Evolutionary conservation across 2,888 invertebrate genomes (phyloP), one percentile per base, ranked within the genome.

Genomic region (Himalopsyche kuldschensis): DNA sequence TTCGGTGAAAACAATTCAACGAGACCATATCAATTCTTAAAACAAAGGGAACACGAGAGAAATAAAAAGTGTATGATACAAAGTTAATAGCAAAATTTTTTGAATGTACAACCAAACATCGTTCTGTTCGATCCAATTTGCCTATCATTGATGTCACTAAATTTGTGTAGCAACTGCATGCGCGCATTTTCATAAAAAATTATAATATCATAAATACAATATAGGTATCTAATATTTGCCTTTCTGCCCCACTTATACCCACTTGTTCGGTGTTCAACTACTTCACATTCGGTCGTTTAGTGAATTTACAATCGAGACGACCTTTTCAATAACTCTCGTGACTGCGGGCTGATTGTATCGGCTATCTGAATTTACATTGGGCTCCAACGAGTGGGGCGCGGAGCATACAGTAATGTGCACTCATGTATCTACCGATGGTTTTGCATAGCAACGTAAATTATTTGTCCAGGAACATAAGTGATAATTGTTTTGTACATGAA

Each of bases 281-380:
- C 55, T 55, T 55, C 55, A 55, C 81, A 81, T 76, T 81, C 69
- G 76, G 76, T 35, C 82, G 82, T 77, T 82, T 82, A 82, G 78
- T 82, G 82, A 82, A 82, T 82, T 82, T 48, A 76, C 82, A 78
- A 78, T 35, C 80, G 63, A 78, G 27, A 32, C 82, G 82, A 78
- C 82, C 82, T 82, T 82, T 82, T 82, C 82, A 82, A 82, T 82
- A 82, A 82, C 82, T 82, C 82, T 35, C 77, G 55, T 82, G 82
- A 82, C 77, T 76, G 81, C 81, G 47, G 32, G 76, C 81, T 81
- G 81, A 81, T 76, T 82, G 78, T 78, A 78, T 82, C 82, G 63
- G 82, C 82, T n/a, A 20, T 55, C 20, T 55, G 55, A 55, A 78
- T 82, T 82, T 77, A 48, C 69, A 82, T 82, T 30, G 82, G 77